Evolutionary conservation across 2,113 vertebrate genomes (phyloP).

Genomic region (Alligator sinensis): DNA sequence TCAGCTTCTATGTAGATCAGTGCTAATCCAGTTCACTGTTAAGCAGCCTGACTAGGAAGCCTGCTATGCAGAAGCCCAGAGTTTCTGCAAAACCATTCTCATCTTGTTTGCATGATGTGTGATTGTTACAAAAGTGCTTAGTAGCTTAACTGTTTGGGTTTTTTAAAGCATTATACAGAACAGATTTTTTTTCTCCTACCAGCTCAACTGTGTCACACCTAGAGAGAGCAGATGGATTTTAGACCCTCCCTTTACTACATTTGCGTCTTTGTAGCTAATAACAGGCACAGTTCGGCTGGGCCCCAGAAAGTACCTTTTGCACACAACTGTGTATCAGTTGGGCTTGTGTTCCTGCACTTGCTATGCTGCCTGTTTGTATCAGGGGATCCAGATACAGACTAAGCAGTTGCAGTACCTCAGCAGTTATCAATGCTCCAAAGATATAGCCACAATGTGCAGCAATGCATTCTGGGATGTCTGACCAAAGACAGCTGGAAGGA

Average conservation of each 20-base stretch:
- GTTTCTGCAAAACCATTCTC: background rate
- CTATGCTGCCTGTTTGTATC: background rate
- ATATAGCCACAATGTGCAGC: background rate
- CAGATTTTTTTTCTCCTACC: background rate
- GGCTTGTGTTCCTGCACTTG: background rate
- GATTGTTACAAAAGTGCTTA: background rate
- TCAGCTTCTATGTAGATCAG: background rate
- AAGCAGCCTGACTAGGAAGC: background rate
- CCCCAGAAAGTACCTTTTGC: background rate
- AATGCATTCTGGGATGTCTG: background rate
- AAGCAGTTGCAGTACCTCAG: background rate
- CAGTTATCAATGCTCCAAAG: background rate
- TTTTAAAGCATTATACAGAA: background rate
- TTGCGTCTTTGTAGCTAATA: background rate
- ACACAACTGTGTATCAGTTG: background rate
- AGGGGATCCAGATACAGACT: background rate
- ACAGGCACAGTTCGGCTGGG: background rate
- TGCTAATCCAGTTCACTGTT: background rate
- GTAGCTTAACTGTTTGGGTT: background rate
- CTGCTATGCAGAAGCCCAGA: background rate
- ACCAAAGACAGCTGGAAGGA: background rate
- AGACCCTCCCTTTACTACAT: background rate
- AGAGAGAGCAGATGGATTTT: background rate
- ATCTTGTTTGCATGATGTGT: background rate
- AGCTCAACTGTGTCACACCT: background rate